Base-by-base conservation (phyloP, 2,113 vertebrate genomes). In the Pachypanchax playfairii region DNA sequence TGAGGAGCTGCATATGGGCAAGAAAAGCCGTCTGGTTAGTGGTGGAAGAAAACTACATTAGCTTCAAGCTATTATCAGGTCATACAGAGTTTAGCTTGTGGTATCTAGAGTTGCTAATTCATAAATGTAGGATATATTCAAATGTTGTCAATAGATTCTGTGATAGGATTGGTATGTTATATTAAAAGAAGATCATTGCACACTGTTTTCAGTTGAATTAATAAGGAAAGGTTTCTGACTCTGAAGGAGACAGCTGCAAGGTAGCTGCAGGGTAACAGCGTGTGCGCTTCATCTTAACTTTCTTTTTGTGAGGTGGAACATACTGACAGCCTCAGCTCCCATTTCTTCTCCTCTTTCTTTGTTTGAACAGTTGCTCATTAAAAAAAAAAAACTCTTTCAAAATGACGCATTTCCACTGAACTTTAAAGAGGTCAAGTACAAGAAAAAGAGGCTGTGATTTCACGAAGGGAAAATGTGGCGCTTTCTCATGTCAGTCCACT, bases 201-300 rank as follows among this genome's bases (percentile, higher is more conserved):
- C n/a, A n/a, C n/a, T n/a, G n/a, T n/a, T n/a, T n/a, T n/a, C n/a
- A n/a, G n/a, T n/a, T n/a, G n/a, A n/a, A n/a, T n/a, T n/a, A n/a
- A n/a, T n/a, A n/a, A n/a, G n/a, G n/a, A n/a, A n/a, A n/a, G n/a
- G n/a, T n/a, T n/a, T n/a, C n/a, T n/a, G n/a, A n/a, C n/a, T n/a
- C n/a, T n/a, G n/a, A n/a, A n/a, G n/a, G n/a, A 55, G 60, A 62
- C 56, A 68, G 67, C 67, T 65, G 63, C 53, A 66, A 75, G 64
- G 41, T 66, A 76, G 68, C 80, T 4, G 14, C 12, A 68, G 68
- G 65, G 51, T 20, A 44, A 20, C 35, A 36, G 18, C 29, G 26
- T 49, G 25, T 49, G 38, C 41, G 47, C 49, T 46, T 36, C 56
- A 41, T 25, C 25, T 51, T 5, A 48, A 18, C n/a, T 18, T 18